A percentile compares a stretch with the other conserved stretches of the same genome.
Conservation (phyloP, 2,888 invertebrate species). For the Galerucella pusilla region DNA sequence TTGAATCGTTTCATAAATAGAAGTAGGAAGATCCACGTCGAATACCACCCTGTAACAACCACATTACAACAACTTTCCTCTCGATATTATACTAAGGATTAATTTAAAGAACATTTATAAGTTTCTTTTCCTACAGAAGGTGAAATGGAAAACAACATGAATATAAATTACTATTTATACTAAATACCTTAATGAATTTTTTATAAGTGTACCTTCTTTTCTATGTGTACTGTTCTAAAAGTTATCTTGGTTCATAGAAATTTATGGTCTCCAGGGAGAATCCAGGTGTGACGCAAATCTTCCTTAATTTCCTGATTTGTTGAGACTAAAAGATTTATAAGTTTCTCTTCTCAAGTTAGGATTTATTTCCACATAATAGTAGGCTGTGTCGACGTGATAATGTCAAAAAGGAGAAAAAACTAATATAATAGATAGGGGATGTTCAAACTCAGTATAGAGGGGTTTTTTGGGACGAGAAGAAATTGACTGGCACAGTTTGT, state of each 20-base stretch:
- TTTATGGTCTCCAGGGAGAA: constrained; percentile 41
- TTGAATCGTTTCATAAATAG: too few relatives aligned
- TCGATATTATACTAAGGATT: too few relatives aligned
- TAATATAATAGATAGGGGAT: too few relatives aligned
- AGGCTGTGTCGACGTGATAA: constrained; percentile 21
- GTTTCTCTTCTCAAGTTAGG: constrained; percentile 34
- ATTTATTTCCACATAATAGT: constrained; percentile 43
- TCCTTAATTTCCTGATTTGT: constrained; percentile 45
- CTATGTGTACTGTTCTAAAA: constrained; percentile 1
- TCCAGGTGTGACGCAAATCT: constrained; percentile 45
- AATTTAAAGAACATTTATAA: too few relatives aligned
- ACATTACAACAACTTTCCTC: too few relatives aligned
- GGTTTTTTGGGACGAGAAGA: too few relatives aligned
- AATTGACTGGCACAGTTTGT: too few relatives aligned
- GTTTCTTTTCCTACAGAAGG: too few relatives aligned
- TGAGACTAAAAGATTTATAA: constrained; percentile 44
- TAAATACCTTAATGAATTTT: not conserved
- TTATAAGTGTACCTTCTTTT: not conserved
- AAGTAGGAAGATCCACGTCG: too few relatives aligned
- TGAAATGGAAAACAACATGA: not conserved
- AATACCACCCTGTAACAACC: too few relatives aligned
- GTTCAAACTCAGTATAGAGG: too few relatives aligned
- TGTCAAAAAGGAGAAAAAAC: not conserved
- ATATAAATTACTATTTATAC: not conserved
- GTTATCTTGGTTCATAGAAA: constrained; percentile 30